Percentiles rank a stretch among this genome's conserved stretches.
Evolutionary conservation across 1,140 invertebrate genomes (phyloP).

Genomic region (Euwallacea similis): DNA sequence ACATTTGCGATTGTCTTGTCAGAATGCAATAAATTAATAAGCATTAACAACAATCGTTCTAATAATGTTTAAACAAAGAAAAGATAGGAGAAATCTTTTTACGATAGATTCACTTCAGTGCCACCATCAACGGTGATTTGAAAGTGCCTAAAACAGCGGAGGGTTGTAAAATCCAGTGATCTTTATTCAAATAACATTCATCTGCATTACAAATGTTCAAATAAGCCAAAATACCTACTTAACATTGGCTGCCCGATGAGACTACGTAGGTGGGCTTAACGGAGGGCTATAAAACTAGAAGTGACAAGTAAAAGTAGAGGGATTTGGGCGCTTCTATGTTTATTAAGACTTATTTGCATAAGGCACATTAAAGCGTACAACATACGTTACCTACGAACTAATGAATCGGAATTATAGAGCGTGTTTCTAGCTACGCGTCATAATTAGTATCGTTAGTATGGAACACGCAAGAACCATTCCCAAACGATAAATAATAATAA

Average conservation of each 20-base stretch:
- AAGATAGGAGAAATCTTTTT: neutral
- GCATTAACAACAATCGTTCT: neutral
- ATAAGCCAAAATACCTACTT: conserved; percentile 1
- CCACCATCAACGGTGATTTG: too few relatives aligned
- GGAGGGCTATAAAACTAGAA: neutral
- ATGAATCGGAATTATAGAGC: neutral
- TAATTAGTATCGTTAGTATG: conserved; percentile 1
- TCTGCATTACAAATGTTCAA: conserved; percentile 1
- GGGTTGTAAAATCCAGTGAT: neutral
- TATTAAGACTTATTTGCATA: neutral
- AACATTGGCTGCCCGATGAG: neutral
- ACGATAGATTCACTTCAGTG: too few relatives aligned
- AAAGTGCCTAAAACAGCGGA: too few relatives aligned
- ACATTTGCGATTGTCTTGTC: neutral
- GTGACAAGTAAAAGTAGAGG: conserved; percentile 6
- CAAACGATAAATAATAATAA: neutral
- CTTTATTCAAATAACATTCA: conserved; percentile 5
- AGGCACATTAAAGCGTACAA: neutral
- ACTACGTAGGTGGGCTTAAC: conserved; percentile 1
- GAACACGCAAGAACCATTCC: neutral
- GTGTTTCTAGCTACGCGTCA: neutral
- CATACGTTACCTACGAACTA: neutral
- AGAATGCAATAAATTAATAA: neutral
- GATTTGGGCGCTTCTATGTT: neutral
- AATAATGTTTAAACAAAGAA: neutral